A percentile compares a stretch with the other conserved stretches of the same genome.
phyloP scores from a whole-genome alignment of 2,797 vertebrate species.

The Crypturellus tataupa region DNA sequence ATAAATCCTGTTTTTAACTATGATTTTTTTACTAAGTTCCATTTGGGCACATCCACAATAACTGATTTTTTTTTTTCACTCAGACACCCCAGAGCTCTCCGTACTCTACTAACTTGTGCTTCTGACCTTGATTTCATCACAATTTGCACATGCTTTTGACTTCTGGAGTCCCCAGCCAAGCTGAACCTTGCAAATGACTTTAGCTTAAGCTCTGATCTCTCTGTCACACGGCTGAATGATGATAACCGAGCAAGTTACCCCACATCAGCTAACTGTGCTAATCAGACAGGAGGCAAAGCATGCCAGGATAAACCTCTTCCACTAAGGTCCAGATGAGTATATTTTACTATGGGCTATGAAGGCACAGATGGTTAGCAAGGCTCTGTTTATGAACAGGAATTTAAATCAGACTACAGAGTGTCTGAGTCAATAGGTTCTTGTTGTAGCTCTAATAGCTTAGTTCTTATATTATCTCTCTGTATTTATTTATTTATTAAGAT shows the following conservation, averaged over 20 bases:
- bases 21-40: background rate
- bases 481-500: slow-evolving; percentile 1
- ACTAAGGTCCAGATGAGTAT: background rate
- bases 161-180: background rate
- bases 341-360: background rate
- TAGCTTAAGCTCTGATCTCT: background rate
- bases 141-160: background rate
- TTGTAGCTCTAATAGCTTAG: background rate
- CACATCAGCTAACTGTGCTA: background rate
- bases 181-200: background rate
- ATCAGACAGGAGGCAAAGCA: background rate
- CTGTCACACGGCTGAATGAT: rapidly evolving
- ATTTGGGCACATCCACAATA: background rate
- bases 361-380: background rate
- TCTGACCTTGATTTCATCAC: background rate
- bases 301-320: background rate
- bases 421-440: background rate
- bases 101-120: background rate
- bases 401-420: background rate
- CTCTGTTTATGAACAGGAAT: background rate
- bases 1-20: background rate
- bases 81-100: background rate
- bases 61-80: too few species aligned
- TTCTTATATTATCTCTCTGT: background rate
- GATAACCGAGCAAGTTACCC: background rate